Base-by-base conservation (phyloP, 2,888 invertebrate genomes). In the Epicampocera succincta region DNA sequence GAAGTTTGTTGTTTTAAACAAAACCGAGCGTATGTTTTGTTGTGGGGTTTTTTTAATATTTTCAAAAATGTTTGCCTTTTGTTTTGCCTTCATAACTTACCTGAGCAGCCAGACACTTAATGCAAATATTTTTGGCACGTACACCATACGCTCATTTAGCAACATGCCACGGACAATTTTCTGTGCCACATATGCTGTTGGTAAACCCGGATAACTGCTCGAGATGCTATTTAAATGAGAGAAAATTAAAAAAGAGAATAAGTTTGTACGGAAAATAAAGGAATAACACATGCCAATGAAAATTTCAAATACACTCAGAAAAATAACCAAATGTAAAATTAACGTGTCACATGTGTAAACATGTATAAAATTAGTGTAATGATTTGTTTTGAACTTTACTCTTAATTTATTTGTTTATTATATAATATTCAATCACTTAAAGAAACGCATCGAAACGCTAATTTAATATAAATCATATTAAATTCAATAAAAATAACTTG, bases 91-190 rank as follows among this genome's bases (percentile, higher is more conserved):
- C 12, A 63, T 56, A 33, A 81, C 84, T 86, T 84, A 90, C 90
- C 88, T 88, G 84, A 89, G 88, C 84, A 90, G 82, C 90, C 90
- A 90, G 29, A 90, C 90, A 54, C 85, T 87, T 61, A 90, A 86
- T 63, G 89, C 90, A 84, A 90, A 89, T 86, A 90, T 90, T 88
- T 87, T 88, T 52, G 90, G 90, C 83, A 90, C 89, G 85, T 89
- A 89, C 54, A 90, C 87, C 87, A 89, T 88, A 69, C 89, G 90
- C 83, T 90, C 87, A 74, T 90, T 90, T 29, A 87, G 84, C 58
- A 90, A 84, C 48, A 90, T 86, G 13, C 90, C 91, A 80, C 89
- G 87, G 19, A 91, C 88, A 68, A 90, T 90, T 86, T 88, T 87
- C 63, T 87, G 86, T 15, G 90, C 90, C 56, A 90, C 90, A 81